Percentiles rank a stretch among this genome's conserved stretches.
These are phyloP conservation scores for Alexandromys oeconomus DNA, from an alignment of 2,797 vertebrate genomes.

Conservation along the genomic window DNA sequence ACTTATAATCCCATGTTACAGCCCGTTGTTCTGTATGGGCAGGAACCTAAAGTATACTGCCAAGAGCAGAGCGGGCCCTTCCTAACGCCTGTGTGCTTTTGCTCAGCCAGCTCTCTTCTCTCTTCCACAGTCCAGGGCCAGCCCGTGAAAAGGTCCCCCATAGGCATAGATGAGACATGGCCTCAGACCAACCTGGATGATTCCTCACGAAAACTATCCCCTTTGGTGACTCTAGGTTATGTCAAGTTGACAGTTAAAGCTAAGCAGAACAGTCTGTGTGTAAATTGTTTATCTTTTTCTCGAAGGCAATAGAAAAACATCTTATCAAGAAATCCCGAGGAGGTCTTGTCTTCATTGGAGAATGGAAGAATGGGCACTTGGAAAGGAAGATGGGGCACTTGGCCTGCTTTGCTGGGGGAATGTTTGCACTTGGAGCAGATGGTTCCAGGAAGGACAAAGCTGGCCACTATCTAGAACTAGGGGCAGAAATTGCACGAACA, in stretches of 20 bases:
- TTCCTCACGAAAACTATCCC: not conserved
- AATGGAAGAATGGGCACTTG: constrained; percentile 99
- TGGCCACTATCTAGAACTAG: constrained; percentile 97
- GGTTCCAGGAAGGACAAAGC: constrained; percentile 97
- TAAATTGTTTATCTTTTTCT: constrained; percentile 61
- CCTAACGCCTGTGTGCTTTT: not conserved
- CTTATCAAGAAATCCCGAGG: constrained; percentile 97
- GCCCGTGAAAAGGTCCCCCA: not conserved
- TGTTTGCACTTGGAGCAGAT: constrained; percentile 98
- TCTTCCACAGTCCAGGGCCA: not conserved
- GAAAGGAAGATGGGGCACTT: constrained; percentile 99
- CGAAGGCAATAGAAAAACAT: constrained; percentile 98
- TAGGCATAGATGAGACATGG: not conserved
- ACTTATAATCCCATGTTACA: not conserved
- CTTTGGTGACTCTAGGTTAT: not conserved
- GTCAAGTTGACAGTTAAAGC: not conserved
- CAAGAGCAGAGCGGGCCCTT: not conserved
- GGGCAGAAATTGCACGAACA: constrained; percentile 98
- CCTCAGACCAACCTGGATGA: not conserved
- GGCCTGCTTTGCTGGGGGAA: constrained; percentile 98
- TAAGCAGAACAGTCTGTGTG: not conserved
- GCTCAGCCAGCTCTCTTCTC: not conserved
- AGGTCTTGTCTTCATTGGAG: constrained; percentile 97
- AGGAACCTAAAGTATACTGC: not conserved
- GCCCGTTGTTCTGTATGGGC: not conserved